Conservation (phyloP, 1,140 invertebrate genomes). For the Pseudomyrmex pallidus region DNA sequence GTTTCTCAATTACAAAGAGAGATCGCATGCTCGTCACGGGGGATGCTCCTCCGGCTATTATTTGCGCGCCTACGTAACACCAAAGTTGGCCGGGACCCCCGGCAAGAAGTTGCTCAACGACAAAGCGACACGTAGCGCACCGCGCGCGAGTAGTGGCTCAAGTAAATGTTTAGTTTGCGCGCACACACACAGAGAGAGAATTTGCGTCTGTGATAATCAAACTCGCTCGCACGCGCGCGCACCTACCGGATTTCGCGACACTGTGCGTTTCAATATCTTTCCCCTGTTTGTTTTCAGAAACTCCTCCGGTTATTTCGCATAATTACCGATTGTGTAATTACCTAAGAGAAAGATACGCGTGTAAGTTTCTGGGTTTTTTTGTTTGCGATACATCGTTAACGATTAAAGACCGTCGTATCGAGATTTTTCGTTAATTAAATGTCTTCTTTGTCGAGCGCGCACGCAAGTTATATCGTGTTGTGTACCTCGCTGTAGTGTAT, state of each 20-base stretch:
- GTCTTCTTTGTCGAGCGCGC: not conserved
- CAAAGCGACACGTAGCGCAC: conserved; percentile 35
- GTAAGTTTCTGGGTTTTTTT: too few species aligned
- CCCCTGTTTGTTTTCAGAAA: not conserved
- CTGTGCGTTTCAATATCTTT: not conserved
- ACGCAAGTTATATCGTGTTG: conserved; percentile 17
- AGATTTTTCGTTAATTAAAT: conserved; percentile 38
- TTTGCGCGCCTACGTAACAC: conserved; percentile 56
- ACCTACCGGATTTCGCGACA: not conserved
- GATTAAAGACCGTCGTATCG: not conserved
- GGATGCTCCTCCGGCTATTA: conserved; percentile 26
- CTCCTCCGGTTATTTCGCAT: not conserved
- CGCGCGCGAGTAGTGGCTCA: conserved; percentile 14
- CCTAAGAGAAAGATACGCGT: not conserved
- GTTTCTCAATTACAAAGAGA: conserved; percentile 66
- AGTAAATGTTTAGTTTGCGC: conserved; percentile 48
- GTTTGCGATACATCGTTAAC: not conserved
- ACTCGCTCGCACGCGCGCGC: not conserved
- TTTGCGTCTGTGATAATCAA: conserved; percentile 18
- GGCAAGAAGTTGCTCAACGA: conserved; percentile 46
- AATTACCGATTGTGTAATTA: not conserved
- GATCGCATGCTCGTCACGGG: conserved; percentile 51
- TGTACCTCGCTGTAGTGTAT: too few species aligned
- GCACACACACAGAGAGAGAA: not conserved
- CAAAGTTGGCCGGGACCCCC: conserved; percentile 16